These are phyloP conservation scores for Subacronicta megacephala DNA, from an alignment of 2,888 invertebrate genomes.

Conservation along the genomic window DNA sequence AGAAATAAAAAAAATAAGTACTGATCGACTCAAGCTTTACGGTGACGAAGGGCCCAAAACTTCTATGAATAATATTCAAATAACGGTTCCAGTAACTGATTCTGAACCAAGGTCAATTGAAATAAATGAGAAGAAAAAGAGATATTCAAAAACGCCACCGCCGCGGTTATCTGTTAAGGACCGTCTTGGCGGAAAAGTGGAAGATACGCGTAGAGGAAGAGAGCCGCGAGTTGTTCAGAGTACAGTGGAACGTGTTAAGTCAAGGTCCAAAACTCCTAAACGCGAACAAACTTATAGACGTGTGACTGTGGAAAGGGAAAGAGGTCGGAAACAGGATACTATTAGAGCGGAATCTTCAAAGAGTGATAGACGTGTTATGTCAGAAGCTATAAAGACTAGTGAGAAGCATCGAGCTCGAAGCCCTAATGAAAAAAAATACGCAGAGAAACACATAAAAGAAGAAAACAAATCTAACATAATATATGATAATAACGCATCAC, in stretches of 20 bases:
- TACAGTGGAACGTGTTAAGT: slow-evolving; percentile 88
- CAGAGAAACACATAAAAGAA: slow-evolving; percentile 69
- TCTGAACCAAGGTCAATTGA: slow-evolving; percentile 84
- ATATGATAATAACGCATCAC: slow-evolving; percentile 38
- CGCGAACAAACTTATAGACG: slow-evolving; percentile 83
- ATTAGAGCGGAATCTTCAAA: slow-evolving; percentile 67
- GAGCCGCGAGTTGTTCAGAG: slow-evolving; percentile 89
- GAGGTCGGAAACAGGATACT: slow-evolving; percentile 78
- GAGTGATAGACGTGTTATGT: slow-evolving; percentile 68
- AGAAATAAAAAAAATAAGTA: slow-evolving; percentile 93
- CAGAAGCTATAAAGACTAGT: slow-evolving; percentile 67
- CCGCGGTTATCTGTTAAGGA: slow-evolving; percentile 94
- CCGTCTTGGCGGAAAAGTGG: slow-evolving; percentile 93
- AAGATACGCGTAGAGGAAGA: slow-evolving; percentile 87
- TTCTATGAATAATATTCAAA: slow-evolving; percentile 86
- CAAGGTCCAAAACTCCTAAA: slow-evolving; percentile 87
- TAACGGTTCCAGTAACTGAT: slow-evolving; percentile 86
- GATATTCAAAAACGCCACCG: slow-evolving; percentile 88
- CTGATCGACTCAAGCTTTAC: slow-evolving; percentile 92
- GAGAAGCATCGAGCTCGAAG: slow-evolving; percentile 68
- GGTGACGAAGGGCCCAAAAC: slow-evolving; percentile 84
- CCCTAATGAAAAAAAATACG: slow-evolving; percentile 68
- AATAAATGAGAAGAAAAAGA: slow-evolving; percentile 81
- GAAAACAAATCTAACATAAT: slow-evolving; percentile 62
- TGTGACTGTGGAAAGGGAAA: slow-evolving; percentile 85